Conservation (phyloP, 2,888 invertebrate genomes). For the Stenodema calcarata region DNA sequence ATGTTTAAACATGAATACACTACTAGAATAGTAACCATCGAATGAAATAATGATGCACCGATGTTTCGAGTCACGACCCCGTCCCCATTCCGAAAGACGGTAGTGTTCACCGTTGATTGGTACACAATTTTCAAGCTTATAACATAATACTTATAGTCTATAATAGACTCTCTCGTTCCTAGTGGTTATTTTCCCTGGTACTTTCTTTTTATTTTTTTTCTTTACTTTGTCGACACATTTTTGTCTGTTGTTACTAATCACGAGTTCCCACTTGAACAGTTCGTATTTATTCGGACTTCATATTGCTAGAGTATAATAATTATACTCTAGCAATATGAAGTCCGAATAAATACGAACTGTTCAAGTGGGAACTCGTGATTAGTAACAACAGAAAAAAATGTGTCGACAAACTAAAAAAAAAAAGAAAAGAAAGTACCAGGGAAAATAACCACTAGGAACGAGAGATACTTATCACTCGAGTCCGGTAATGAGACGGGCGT, state of each 20-base stretch:
- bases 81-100: too few relatives aligned
- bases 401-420: background rate
- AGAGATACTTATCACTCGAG: background rate
- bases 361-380: background rate
- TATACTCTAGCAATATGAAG: too few relatives aligned
- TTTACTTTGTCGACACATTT: background rate
- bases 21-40: too few relatives aligned
- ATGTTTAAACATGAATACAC: too few relatives aligned
- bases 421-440: background rate
- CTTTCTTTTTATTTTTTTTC: background rate
- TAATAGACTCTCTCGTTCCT: background rate
- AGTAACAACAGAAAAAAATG: background rate
- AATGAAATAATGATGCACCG: too few relatives aligned
- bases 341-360: background rate
- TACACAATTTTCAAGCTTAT: too few relatives aligned
- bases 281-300: too few relatives aligned
- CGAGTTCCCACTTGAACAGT: background rate
- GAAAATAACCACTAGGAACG: background rate
- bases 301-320: too few relatives aligned
- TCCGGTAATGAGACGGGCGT: background rate
- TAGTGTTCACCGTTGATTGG: too few relatives aligned
- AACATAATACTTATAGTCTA: too few relatives aligned
- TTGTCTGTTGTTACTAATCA: background rate
- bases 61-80: too few relatives aligned
- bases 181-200: background rate